Evolutionary conservation across 2,797 vertebrate genomes (phyloP).

Genomic region (Fundulus diaphanus): DNA sequence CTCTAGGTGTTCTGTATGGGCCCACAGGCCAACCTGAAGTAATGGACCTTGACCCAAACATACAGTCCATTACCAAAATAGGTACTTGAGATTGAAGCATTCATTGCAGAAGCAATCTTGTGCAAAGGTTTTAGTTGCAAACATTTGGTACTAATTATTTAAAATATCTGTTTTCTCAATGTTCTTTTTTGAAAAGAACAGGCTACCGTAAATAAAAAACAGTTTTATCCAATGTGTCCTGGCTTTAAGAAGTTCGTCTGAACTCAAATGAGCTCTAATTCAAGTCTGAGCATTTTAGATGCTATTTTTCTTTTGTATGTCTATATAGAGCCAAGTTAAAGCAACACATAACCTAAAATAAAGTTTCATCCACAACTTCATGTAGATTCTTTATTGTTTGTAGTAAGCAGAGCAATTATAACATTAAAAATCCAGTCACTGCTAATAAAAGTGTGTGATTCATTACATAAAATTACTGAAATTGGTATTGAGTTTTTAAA

Average conservation of each 20-base stretch:
- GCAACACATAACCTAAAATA: neutral
- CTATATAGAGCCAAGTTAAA: neutral
- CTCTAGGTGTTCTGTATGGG: conserved; percentile 70
- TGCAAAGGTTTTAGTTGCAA: neutral
- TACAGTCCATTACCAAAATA: conserved; percentile 31
- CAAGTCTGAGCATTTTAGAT: neutral
- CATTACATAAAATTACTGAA: too few species aligned
- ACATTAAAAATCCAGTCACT: too few species aligned
- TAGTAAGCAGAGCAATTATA: too few species aligned
- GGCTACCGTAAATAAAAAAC: neutral
- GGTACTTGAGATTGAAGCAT: conserved; percentile 35
- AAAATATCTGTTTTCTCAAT: neutral
- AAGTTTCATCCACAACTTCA: neutral
- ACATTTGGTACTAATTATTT: neutral
- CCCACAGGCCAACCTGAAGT: conserved; percentile 57
- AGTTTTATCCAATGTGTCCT: neutral
- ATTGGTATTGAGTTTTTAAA: too few species aligned
- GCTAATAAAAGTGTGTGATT: too few species aligned
- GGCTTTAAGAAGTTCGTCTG: neutral
- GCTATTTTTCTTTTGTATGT: neutral
- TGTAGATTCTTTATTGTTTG: too few species aligned
- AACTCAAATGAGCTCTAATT: neutral
- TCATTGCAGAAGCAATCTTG: neutral
- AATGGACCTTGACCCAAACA: conserved; percentile 49
- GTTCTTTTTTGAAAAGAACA: neutral